phyloP scores from a whole-genome alignment of 35 echinoderm and acorn worm genomes.

The Apostichopus californicus region DNA sequence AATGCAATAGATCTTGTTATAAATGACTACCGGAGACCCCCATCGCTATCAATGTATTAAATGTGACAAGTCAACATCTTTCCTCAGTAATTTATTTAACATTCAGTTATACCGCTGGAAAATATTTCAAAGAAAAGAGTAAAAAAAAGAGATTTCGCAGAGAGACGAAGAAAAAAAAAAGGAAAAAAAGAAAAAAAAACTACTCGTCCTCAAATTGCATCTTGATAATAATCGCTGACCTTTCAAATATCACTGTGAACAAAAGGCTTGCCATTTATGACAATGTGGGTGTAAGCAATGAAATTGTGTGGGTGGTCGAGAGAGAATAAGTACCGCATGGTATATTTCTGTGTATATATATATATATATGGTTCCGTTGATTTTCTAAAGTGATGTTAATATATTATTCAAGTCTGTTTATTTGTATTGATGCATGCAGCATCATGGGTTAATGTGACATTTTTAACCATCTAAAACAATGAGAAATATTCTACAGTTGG shows the following conservation, averaged over 20 bases:
- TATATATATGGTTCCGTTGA: not conserved
- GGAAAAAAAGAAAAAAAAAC: not conserved
- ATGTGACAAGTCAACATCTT: not conserved
- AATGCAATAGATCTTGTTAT: too few relatives aligned
- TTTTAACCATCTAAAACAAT: not conserved
- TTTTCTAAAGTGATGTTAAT: conserved; percentile 38
- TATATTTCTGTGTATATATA: not conserved
- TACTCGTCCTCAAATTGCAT: conserved; percentile 13
- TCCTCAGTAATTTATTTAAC: not conserved
- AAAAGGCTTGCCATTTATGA: not conserved
- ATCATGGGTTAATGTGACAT: not conserved
- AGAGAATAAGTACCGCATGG: not conserved
- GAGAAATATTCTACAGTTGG: not conserved
- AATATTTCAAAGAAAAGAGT: not conserved
- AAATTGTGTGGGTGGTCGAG: conserved; percentile 28
- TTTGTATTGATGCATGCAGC: conserved; percentile 1
- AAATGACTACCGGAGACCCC: too few relatives aligned
- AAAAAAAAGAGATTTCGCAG: too few relatives aligned
- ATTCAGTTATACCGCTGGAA: not conserved
- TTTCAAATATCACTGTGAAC: conserved; percentile 1
- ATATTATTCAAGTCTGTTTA: not conserved
- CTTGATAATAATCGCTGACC: conserved; percentile 49
- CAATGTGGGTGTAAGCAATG: conserved; percentile 26
- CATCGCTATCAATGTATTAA: not conserved
- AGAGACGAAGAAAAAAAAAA: too few relatives aligned